Evolutionary conservation across 2,888 invertebrate species (phyloP).

Genomic region (Cryptosula pallasiana): DNA sequence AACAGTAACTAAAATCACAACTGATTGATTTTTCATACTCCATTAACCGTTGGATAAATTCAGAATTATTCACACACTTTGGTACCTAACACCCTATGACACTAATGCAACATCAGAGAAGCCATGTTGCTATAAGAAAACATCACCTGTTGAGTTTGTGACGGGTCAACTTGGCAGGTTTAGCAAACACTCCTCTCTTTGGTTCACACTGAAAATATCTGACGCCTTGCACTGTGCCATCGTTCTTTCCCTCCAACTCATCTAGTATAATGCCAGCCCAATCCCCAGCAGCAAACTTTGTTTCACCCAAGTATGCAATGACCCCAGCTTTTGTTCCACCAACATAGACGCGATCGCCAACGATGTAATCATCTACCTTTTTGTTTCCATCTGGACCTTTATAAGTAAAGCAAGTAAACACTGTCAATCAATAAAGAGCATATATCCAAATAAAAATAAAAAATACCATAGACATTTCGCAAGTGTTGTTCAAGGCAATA

Average conservation of each 20-base stretch:
- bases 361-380: constrained; percentile 83
- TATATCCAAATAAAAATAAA: no score
- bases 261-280: constrained; percentile 53
- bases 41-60: no score
- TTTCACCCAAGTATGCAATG: constrained; percentile 52
- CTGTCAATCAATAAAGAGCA: no score
- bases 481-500: no score
- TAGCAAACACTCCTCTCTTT: constrained; percentile 51
- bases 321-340: constrained; percentile 50
- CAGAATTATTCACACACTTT: no score
- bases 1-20: no score
- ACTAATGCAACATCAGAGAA: background rate
- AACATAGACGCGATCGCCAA: constrained; percentile 84
- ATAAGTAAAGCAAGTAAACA: background rate
- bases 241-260: constrained; percentile 52
- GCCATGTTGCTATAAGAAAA: background rate
- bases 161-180: constrained; percentile 66
- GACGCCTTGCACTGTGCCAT: constrained; percentile 51
- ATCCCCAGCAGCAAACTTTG: constrained; percentile 52
- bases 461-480: no score
- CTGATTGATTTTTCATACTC: no score
- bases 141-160: constrained; percentile 26
- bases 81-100: no score
- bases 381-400: constrained; percentile 12
- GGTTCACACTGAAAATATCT: constrained; percentile 53